Evolutionary conservation across 1,140 invertebrate species (phyloP), one percentile per base, ranked within the genome.

Genomic region (Marisa cornuarietis): DNA sequence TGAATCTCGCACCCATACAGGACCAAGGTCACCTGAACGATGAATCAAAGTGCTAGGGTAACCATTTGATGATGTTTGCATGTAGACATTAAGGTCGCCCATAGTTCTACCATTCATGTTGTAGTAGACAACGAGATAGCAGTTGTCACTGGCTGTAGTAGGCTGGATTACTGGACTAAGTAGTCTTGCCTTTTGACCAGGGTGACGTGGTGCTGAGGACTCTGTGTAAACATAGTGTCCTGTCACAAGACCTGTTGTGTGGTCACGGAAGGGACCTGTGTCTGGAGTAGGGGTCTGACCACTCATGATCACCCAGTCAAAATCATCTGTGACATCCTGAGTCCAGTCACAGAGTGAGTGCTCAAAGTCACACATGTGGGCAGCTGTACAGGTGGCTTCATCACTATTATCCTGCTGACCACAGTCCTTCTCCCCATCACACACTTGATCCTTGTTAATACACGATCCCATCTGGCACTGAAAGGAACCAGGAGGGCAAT

Each of bases 191-290:
- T 82, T 84, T 71, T 90, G 86, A 14, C 88, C 89, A 22, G 52
- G 58, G 49, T 74, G 83, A 26, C 84, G 75, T 16, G 89, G 88
- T 4, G 66, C 61, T 13, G 87, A 90, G 66, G 95, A 93, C 84
- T 96, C 95, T 61, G 95, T 94, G 86, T 95, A 96, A 90, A 96
- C 93, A 82, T 87, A 91, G 24, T 87, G 81, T 31, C 88, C 88
- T 72, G 84, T 80, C n/a, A 74, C 69, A 4, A 86, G 69, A 20
- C 71, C 78, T 58, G 81, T 81, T 4, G 95, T 96, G 84, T 96
- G 95, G 87, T 96, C 95, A 83, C 91, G 92, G 6, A 92, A 92
- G 0, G 95, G 95, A 11, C 95, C 95, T 0, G 95, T 96, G 14
- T 92, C 91, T 0, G 92, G 18, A 5, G 84, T 76, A 42, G 78